Percentiles rank a stretch among this genome's conserved stretches.
phyloP scores from a whole-genome alignment of 2,888 invertebrate species.

The Tipula helvola region DNA sequence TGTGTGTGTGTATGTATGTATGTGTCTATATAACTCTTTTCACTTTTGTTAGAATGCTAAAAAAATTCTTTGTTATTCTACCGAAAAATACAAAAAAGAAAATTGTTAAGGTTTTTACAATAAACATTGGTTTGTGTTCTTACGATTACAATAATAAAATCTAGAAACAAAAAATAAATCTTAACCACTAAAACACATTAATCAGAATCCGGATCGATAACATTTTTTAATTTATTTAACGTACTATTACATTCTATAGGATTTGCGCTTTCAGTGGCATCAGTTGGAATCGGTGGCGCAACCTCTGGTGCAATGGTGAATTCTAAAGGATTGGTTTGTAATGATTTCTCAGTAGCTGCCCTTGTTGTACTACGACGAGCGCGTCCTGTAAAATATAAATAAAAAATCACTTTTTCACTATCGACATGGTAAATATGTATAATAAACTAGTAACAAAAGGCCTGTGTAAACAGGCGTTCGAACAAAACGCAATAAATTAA shows the following conservation, averaged over 20 bases:
- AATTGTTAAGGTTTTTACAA: neutral
- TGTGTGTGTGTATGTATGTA: no score
- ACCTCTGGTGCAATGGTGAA: neutral
- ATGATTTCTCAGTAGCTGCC: neutral
- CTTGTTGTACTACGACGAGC: slow-evolving; percentile 9
- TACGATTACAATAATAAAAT: neutral
- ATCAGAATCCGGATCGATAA: slow-evolving; percentile 12
- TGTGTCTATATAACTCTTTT: neutral
- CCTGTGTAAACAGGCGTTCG: no score
- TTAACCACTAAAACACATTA: neutral
- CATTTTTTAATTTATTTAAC: slow-evolving; percentile 10
- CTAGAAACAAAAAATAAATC: neutral
- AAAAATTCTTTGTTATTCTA: neutral
- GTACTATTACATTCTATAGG: neutral
- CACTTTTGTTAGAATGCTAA: neutral
- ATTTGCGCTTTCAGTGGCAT: neutral
- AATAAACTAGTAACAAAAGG: no score
- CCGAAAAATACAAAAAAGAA: neutral
- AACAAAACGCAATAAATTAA: no score
- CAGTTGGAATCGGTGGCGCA: neutral
- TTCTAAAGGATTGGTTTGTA: neutral
- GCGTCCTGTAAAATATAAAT: neutral
- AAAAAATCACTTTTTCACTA: no score
- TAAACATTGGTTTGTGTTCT: neutral
- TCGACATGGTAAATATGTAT: no score